These are phyloP conservation scores for Scaptomyza caliginosa DNA, from an alignment of 2,888 invertebrate species.

Conservation along the genomic window DNA sequence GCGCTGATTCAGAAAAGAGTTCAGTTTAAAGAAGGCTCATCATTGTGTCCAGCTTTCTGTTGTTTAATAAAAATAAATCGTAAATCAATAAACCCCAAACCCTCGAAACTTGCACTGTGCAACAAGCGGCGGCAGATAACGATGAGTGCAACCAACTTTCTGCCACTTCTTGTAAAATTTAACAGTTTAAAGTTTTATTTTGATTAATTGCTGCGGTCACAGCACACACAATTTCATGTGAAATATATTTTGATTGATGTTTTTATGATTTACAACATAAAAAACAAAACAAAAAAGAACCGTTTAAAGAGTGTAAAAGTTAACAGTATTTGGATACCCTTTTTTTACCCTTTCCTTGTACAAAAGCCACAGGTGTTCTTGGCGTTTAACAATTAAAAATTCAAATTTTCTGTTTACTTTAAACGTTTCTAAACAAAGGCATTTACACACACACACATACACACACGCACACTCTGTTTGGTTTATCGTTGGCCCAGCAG, in stretches of 20 bases:
- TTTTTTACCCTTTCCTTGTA: neutral
- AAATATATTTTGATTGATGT: constrained; percentile 73
- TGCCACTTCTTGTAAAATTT: constrained; percentile 49
- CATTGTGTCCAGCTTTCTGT: constrained; percentile 46
- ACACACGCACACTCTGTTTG: constrained; percentile 18
- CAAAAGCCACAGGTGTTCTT: constrained; percentile 46
- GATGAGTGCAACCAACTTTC: constrained; percentile 1
- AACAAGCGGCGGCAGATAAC: neutral
- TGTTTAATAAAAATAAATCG: constrained; percentile 74
- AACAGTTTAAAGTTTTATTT: constrained; percentile 59
- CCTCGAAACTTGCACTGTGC: constrained; percentile 21
- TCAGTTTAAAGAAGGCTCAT: constrained; percentile 52
- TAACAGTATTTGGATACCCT: constrained; percentile 1
- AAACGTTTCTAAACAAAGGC: constrained; percentile 72
- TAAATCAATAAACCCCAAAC: constrained; percentile 71
- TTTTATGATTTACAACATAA: constrained; percentile 64
- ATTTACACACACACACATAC: constrained; percentile 38
- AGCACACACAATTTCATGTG: constrained; percentile 43
- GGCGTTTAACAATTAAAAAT: constrained; percentile 63
- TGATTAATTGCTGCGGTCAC: constrained; percentile 71
- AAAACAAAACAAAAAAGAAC: neutral
- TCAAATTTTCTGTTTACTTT: constrained; percentile 66
- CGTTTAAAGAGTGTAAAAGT: neutral
- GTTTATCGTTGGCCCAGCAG: constrained; percentile 49
- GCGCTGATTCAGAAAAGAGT: constrained; percentile 45